Conservation (phyloP, 2,113 vertebrate species). For the Hoplias malabaricus region DNA sequence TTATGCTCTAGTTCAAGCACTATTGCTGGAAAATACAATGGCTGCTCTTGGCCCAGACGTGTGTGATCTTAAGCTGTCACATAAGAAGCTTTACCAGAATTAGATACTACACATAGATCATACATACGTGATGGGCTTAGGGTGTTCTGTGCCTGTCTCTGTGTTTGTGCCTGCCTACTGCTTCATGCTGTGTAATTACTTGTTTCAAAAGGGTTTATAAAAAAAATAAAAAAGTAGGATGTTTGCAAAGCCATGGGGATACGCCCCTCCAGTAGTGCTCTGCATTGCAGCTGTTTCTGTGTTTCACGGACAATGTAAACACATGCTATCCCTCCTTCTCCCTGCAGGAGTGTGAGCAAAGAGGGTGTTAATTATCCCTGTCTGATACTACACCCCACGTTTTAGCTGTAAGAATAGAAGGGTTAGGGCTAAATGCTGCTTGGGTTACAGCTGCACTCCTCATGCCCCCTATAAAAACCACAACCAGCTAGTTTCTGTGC, state of each 20-base stretch:
- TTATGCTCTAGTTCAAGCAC: slow-evolving; percentile 41
- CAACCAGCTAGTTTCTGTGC: not conserved
- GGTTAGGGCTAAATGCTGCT: not conserved
- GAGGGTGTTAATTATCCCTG: slow-evolving; percentile 42
- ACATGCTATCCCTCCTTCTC: not conserved
- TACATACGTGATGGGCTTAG: slow-evolving; percentile 22
- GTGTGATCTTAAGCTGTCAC: not conserved
- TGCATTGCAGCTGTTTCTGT: slow-evolving; percentile 1
- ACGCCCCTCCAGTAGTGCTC: slow-evolving; percentile 18
- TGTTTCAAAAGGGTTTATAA: not conserved
- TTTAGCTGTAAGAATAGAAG: not conserved
- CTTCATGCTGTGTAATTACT: not conserved
- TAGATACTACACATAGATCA: slow-evolving; percentile 14
- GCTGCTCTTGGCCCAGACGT: not conserved
- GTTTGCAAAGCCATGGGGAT: not conserved
- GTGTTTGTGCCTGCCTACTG: not conserved
- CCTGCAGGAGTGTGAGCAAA: not conserved
- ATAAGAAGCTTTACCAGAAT: slow-evolving; percentile 46
- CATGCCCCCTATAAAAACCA: not conserved
- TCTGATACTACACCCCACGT: not conserved
- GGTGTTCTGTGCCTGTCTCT: not conserved
- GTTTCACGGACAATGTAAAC: slow-evolving; percentile 39
- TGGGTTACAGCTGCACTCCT: slow-evolving; percentile 1
- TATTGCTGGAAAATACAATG: not conserved
- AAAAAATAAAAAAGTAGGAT: slow-evolving; percentile 30